phyloP scores from a whole-genome alignment of 2,888 invertebrate species.

The Conchocele bisecta region DNA sequence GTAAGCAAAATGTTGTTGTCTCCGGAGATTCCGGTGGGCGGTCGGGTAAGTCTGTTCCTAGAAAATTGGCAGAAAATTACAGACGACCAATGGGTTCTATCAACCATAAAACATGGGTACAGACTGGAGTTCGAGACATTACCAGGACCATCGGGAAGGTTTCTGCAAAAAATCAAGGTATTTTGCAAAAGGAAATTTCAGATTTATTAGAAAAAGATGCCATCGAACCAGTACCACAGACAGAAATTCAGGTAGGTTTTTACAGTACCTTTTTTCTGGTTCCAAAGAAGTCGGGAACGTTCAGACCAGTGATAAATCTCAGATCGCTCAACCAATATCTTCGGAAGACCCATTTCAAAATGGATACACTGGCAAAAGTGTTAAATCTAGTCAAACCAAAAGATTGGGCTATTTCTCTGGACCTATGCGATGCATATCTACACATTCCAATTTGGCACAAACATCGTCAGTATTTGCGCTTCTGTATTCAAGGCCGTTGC shows the following conservation, averaged over 20 bases:
- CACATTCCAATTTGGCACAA: constrained; percentile 28
- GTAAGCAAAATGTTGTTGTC: no score
- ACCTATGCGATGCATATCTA: constrained; percentile 32
- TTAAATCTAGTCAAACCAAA: constrained; percentile 24
- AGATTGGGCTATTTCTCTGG: constrained; percentile 34
- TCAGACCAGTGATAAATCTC: constrained; percentile 48
- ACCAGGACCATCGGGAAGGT: no score
- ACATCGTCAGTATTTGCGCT: constrained; percentile 20
- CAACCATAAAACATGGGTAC: no score
- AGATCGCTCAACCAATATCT: constrained; percentile 47
- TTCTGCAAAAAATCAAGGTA: no score
- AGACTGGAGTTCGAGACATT: no score
- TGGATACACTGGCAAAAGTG: constrained; percentile 41
- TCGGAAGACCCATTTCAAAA: constrained; percentile 40
- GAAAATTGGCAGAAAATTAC: no score
- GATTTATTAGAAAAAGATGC: no score
- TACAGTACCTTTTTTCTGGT: constrained; percentile 47
- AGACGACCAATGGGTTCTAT: no score
- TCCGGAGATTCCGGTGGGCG: no score
- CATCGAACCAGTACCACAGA: constrained; percentile 16
- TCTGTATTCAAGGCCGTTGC: neutral
- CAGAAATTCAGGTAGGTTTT: constrained; percentile 27
- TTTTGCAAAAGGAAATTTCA: no score
- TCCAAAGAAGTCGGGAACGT: constrained; percentile 27
- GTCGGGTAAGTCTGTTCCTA: no score